Evolutionary conservation across 2,797 vertebrate genomes (phyloP), one percentile per base, ranked within the genome.

Genomic region (Cyprinella venusta): DNA sequence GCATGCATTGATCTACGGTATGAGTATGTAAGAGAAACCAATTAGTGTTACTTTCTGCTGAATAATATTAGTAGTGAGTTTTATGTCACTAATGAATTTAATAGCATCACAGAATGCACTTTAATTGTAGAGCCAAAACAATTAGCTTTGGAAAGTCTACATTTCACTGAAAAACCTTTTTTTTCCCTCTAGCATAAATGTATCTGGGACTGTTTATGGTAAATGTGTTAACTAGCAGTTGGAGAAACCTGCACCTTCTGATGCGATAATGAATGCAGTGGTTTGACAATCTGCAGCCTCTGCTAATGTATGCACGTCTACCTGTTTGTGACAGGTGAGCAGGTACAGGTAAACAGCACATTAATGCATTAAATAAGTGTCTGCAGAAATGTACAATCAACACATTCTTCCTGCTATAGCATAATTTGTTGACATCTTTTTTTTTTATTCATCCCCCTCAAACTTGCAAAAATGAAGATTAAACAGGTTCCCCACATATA

Each of bases 251-350:
- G 95, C 94, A 93, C 91, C 89, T 95, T 83, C 85, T 87, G 87
- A 92, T 82, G 93, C 84, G 96, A 91, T 97, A 98, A 98, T 96
- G 91, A 94, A 97, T 98, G 94, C 96, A 94, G 96, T 86, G 96
- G 94, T 94, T 97, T 94, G 91, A 96, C 96, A 93, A 91, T 95
- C 93, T 86, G 91, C 94, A 94, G 91, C 90, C 92, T 90, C 92
- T 93, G 96, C 92, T 96, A 97, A 98, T 97, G 94, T 95, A 96
- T 96, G 94, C 95, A 83, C 91, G 90, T 91, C 94, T 95, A 97
- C 96, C 95, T 96, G 93, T 90, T 92, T 76, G 91, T 94, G 92
- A 93, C 92, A 93, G 92, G 92, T 92, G 92, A 92, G 86, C 89
- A 83, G 68, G 87, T 82, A 61, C 90, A 93, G 90, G 91, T 94